Conservation (phyloP, 2,888 invertebrate genomes). For the Crioceris asparagi region DNA sequence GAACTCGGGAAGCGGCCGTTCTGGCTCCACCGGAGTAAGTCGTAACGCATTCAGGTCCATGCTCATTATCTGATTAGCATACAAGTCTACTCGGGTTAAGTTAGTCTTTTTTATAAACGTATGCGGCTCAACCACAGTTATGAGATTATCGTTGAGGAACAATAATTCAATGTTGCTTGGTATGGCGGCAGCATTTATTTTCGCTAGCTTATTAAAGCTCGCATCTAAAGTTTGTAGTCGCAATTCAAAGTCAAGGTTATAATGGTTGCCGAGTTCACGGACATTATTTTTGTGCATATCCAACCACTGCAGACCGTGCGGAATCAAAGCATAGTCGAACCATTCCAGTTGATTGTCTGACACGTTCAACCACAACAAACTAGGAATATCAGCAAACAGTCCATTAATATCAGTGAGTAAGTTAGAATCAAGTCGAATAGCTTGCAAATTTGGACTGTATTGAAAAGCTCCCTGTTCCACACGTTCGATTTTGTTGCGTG, state of each 20-base stretch:
- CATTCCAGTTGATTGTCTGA: constrained; percentile 81
- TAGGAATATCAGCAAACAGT: constrained; percentile 72
- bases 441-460: constrained; percentile 67
- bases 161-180: constrained; percentile 78
- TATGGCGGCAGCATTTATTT: constrained; percentile 63
- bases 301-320: constrained; percentile 73
- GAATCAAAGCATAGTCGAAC: constrained; percentile 82
- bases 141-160: constrained; percentile 82
- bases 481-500: constrained; percentile 68
- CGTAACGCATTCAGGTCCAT: constrained; percentile 83
- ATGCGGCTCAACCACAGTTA: constrained; percentile 75
- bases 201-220: constrained; percentile 79
- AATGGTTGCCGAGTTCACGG: constrained; percentile 64
- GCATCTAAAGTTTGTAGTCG: constrained; percentile 75
- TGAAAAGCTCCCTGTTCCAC: constrained; percentile 77
- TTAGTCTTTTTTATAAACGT: constrained; percentile 83
- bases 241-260: constrained; percentile 57
- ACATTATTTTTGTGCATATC: constrained; percentile 84
- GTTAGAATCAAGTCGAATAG: constrained; percentile 80
- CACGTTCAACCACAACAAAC: constrained; percentile 80
- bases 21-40: constrained; percentile 67
- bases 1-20: constrained; percentile 73
- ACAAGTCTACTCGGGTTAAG: constrained; percentile 81
- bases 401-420: constrained; percentile 70
- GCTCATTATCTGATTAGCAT: constrained; percentile 82